These are phyloP conservation scores for Morelia viridis DNA, from an alignment of 2,797 vertebrate species.

Conservation along the genomic window DNA sequence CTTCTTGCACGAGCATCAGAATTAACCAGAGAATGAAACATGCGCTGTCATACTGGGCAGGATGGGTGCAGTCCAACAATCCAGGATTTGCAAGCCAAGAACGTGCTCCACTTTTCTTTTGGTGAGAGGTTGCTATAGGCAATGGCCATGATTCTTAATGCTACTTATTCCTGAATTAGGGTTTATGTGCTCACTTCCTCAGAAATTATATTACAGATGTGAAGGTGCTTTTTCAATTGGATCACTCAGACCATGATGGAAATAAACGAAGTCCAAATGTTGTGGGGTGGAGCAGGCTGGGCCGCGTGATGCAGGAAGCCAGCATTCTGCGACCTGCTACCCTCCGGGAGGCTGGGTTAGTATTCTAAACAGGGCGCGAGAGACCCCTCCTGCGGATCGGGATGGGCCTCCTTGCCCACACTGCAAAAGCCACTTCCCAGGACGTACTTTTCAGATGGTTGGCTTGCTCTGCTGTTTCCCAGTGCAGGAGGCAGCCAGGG, in stretches of 20 bases:
- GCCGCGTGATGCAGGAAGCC: neutral
- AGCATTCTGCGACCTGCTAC: neutral
- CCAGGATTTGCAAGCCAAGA: neutral
- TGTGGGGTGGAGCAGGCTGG: neutral
- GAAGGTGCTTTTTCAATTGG: neutral
- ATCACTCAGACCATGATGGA: neutral
- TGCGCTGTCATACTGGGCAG: too few relatives aligned
- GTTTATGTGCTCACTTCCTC: neutral
- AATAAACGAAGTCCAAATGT: too few relatives aligned
- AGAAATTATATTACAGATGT: neutral
- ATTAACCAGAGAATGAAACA: neutral
- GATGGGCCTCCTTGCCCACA: neutral
- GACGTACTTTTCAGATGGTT: neutral
- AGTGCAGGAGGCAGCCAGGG: neutral
- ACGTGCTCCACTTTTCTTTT: neutral
- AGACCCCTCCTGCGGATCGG: neutral
- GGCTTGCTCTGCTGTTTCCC: neutral
- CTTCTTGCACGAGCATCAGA: too few relatives aligned
- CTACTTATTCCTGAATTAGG: neutral
- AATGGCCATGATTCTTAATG: neutral
- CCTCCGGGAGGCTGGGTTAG: neutral
- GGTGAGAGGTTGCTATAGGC: neutral
- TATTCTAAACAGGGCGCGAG: neutral
- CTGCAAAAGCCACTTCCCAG: neutral
- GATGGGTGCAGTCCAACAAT: neutral